These are phyloP conservation scores for Alviniconcha strummeri DNA, from an alignment of 2,888 invertebrate species.

Conservation along the genomic window DNA sequence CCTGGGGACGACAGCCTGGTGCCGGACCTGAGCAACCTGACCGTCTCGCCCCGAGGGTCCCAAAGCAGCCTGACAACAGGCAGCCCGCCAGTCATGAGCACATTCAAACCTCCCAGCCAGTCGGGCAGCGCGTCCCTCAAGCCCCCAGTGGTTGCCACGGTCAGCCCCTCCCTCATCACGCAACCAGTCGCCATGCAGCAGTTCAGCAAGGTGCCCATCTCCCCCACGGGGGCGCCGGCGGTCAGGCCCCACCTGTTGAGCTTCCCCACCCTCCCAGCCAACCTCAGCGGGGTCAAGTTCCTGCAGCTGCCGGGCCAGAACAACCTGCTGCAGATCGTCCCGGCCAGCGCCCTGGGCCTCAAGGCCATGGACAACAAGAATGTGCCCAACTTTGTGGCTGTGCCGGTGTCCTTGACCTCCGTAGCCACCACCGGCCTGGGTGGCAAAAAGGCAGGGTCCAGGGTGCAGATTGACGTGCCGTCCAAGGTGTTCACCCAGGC, in stretches of 20 bases:
- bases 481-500: background rate
- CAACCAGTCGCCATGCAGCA: too few species aligned
- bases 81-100: too few species aligned
- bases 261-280: background rate
- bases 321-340: conserved; percentile 35
- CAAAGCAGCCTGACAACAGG: background rate
- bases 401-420: conserved; percentile 27
- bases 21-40: conserved; percentile 22
- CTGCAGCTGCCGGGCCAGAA: conserved; percentile 37
- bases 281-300: conserved; percentile 33
- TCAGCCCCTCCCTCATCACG: background rate
- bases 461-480: background rate
- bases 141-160: background rate
- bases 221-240: background rate
- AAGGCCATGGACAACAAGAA: conserved; percentile 13
- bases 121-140: too few species aligned
- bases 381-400: conserved; percentile 16
- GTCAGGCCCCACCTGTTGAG: background rate
- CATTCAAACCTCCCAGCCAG: background rate
- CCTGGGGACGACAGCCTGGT: conserved; percentile 23
- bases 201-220: too few species aligned
- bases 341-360: conserved; percentile 17
- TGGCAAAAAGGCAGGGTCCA: background rate
- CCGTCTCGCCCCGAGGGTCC: conserved; percentile 1
- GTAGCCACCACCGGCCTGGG: background rate